A percentile compares a stretch with the other conserved stretches of the same genome.
phyloP scores from a whole-genome alignment of 2,113 vertebrate species.

The Mesocricetus auratus region DNA sequence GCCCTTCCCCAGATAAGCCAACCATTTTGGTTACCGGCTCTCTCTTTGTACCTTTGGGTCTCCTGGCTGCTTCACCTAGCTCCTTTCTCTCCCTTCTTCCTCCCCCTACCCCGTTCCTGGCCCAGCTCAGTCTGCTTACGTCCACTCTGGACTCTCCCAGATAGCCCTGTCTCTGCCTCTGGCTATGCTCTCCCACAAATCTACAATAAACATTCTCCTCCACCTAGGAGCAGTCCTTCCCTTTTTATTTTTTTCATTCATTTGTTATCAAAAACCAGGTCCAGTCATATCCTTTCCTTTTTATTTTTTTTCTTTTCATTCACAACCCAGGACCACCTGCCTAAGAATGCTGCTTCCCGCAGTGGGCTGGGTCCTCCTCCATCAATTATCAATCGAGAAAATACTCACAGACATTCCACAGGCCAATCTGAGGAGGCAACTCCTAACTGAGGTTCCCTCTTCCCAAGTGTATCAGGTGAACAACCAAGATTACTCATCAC shows the following conservation, averaged over 20 bases:
- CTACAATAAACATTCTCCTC: not conserved
- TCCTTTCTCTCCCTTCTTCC: not conserved
- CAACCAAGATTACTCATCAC: not conserved
- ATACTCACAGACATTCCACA: not conserved
- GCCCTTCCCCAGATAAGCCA: not conserved
- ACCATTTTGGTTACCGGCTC: not conserved
- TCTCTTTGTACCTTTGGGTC: not conserved
- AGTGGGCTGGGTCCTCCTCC: not conserved
- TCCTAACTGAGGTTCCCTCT: not conserved
- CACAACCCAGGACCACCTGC: not conserved
- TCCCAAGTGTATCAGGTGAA: not conserved
- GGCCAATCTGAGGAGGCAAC: not conserved
- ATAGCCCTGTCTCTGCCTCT: not conserved
- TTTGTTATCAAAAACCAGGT: not conserved
- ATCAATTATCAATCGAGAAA: not conserved
- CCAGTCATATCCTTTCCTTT: not conserved
- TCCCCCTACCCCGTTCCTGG: not conserved
- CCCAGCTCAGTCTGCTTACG: not conserved
- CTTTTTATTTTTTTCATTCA: not conserved
- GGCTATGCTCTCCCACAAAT: not conserved
- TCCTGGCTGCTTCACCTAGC: not conserved
- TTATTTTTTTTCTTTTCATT: not conserved
- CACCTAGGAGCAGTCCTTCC: not conserved
- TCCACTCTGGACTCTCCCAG: not conserved
- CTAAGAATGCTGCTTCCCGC: not conserved